Percentiles rank a stretch among this genome's conserved stretches.
Evolutionary conservation across 2,113 vertebrate species (phyloP).

Genomic region (Calyptommatus sinebrachiatus): DNA sequence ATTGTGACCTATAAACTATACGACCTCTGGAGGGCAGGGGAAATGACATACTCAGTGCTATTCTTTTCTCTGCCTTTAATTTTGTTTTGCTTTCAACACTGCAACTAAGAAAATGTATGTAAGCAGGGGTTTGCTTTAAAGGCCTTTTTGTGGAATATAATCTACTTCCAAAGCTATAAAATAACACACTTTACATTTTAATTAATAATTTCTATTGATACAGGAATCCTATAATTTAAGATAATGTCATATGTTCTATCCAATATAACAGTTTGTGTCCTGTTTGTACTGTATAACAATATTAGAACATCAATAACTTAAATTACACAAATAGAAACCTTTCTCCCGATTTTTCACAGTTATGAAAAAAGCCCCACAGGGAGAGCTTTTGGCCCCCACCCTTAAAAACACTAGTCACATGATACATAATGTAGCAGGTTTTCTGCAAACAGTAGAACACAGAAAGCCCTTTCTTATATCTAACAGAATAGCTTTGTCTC

Average conservation of each 20-base stretch:
- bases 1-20: background rate
- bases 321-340: slow-evolving; percentile 65
- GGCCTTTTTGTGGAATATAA: slow-evolving; percentile 57
- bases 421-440: slow-evolving; percentile 74
- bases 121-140: slow-evolving; percentile 43
- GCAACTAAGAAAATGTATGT: slow-evolving; percentile 36
- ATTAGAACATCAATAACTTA: slow-evolving; percentile 54
- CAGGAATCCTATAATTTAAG: slow-evolving; percentile 54
- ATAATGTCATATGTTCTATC: slow-evolving; percentile 47
- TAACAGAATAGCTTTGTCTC: slow-evolving; percentile 73
- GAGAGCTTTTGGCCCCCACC: slow-evolving; percentile 46
- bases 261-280: slow-evolving; percentile 51
- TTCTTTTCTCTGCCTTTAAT: slow-evolving; percentile 12
- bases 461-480: slow-evolving; percentile 72
- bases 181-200: slow-evolving; percentile 58
- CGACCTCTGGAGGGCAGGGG: slow-evolving; percentile 1
- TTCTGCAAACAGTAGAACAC: slow-evolving; percentile 69
- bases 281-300: slow-evolving; percentile 51
- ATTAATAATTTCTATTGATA: slow-evolving; percentile 50
- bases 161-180: slow-evolving; percentile 57
- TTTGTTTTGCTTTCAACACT: slow-evolving; percentile 45
- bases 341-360: slow-evolving; percentile 52
- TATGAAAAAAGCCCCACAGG: slow-evolving; percentile 40
- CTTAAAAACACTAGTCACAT: slow-evolving; percentile 66
- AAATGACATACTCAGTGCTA: slow-evolving; percentile 44